Conservation (phyloP, 2,888 invertebrate genomes). For the Atrina japonica region DNA sequence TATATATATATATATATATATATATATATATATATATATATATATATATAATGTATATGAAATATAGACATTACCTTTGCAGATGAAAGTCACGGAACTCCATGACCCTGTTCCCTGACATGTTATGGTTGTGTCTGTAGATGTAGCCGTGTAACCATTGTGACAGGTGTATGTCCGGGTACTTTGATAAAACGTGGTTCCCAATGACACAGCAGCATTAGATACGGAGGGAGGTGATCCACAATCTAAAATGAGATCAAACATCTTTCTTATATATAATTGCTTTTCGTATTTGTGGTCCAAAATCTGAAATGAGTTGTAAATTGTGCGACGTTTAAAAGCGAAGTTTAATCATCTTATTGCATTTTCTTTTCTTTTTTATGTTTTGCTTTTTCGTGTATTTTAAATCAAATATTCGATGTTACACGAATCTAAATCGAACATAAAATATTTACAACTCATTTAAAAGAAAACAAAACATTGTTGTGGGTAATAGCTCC, state of each 20-base stretch:
- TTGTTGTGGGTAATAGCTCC: too few relatives aligned
- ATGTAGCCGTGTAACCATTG: not conserved
- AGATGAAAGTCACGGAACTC: not conserved
- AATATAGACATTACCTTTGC: not conserved
- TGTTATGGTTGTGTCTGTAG: not conserved
- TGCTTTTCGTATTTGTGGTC: too few relatives aligned
- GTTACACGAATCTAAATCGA: too few relatives aligned
- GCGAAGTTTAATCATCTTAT: too few relatives aligned
- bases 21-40: not conserved
- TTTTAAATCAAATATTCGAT: too few relatives aligned
- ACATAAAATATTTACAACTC: too few relatives aligned
- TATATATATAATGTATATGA: not conserved
- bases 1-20: not conserved
- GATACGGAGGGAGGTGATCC: not conserved
- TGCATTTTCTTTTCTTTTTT: too few relatives aligned
- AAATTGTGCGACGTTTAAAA: too few relatives aligned
- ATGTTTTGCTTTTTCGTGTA: too few relatives aligned
- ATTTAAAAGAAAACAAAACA: too few relatives aligned
- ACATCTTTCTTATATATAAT: too few relatives aligned
- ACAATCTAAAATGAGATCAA: slow-evolving; percentile 13
- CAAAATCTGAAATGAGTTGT: too few relatives aligned
- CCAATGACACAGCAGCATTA: not conserved
- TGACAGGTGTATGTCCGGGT: not conserved
- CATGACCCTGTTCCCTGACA: slow-evolving; percentile 2
- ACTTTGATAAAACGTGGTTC: not conserved